Evolutionary conservation across 2,797 vertebrate species (phyloP), one percentile per base, ranked within the genome.

Genomic region (Gambelia wislizenii): DNA sequence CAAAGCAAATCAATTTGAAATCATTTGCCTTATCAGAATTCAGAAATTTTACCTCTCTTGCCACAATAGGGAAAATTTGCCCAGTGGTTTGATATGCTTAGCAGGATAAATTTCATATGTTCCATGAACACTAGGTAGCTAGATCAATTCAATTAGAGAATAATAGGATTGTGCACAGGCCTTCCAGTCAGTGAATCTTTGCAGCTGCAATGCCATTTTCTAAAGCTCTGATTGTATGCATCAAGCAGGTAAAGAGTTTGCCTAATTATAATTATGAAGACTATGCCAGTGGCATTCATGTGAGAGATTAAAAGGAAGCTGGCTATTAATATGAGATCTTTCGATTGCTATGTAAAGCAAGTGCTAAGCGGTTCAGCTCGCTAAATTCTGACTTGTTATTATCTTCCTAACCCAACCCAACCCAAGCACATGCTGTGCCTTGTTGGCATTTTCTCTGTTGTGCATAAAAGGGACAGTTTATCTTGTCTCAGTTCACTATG

Each of bases 181-280:
- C 61, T 81, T 47, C 12, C 87, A 44, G 75, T 83, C 79, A 3
- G 22, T 84, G 22, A 86, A 20, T 25, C 89, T 81, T 87, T 42
- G 83, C 1, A 0, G 72, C 83, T 91, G 44, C n/a, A 84, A 70
- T 70, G 18, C 64, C 64, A 39, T 8, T 76, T 16, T 44, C 85
- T 90, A 80, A 94, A 89, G 22, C 83, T 69, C 80, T 74, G 72
- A 88, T 64, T 81, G 84, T 64, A 86, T 59, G n/a, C 77, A 88
- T 52, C 81, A 85, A 94, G 80, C 5, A 90, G 70, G 33, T 84
- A 91, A 91, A 87, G 85, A 72, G 89, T 59, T 61, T 83, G 44
- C 78, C 89, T 86, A 84, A 91, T 93, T 91, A 78, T 87, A 90
- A 70, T 88, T 91, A 82, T 69, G 54, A 76, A 79, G 79, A 79